These are phyloP conservation scores for Coenonympha arcania DNA, from an alignment of 2,888 invertebrate species.

Conservation along the genomic window DNA sequence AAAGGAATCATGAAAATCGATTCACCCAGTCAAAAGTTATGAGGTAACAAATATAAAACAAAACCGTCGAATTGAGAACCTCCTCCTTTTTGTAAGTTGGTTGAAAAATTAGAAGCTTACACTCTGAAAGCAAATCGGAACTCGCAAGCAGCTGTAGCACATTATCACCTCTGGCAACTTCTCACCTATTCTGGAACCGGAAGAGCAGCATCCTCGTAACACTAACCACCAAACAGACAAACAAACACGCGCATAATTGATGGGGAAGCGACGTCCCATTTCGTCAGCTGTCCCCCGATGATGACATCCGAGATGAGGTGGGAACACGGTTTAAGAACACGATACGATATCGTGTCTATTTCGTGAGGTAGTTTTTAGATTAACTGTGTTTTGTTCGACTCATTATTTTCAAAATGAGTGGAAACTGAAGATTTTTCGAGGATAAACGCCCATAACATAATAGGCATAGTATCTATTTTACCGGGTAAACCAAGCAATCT, in stretches of 20 bases:
- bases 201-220: constrained; percentile 41
- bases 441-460: no score
- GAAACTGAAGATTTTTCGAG: no score
- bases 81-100: no score
- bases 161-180: constrained; percentile 32
- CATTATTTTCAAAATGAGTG: no score
- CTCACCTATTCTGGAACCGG: constrained; percentile 41
- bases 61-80: no score
- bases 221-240: constrained; percentile 37
- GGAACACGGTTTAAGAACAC: constrained; percentile 24
- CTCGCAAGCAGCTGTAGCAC: constrained; percentile 31
- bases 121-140: constrained; percentile 8
- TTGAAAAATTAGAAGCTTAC: background rate
- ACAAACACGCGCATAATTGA: constrained; percentile 45
- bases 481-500: no score
- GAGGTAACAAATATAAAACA: no score
- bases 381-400: no score
- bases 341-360: constrained; percentile 21
- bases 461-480: no score
- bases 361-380: no score
- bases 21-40: no score
- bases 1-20: no score
- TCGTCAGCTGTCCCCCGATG: constrained; percentile 45
- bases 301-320: constrained; percentile 46
- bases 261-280: constrained; percentile 49